Percentiles rank a stretch among this genome's conserved stretches.
Evolutionary conservation across 2,113 vertebrate genomes (phyloP).

Genomic region (Alaudala cheleensis): DNA sequence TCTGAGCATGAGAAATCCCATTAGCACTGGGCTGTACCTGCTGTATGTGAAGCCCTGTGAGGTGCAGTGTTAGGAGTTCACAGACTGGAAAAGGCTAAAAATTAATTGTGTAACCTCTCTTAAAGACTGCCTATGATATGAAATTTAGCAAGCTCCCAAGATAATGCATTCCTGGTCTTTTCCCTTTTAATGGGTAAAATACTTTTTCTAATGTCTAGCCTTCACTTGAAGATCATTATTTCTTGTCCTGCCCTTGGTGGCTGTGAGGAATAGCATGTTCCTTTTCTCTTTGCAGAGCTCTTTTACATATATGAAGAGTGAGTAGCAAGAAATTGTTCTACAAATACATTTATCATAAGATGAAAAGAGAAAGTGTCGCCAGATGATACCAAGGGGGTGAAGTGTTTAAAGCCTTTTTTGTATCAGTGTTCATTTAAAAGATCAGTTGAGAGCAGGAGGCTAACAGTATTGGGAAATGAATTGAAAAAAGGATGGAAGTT

Average conservation of each 20-base stretch:
- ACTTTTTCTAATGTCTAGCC: neutral
- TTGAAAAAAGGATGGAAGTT: slow-evolving; percentile 10
- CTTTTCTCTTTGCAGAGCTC: slow-evolving; percentile 26
- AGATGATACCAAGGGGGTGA: slow-evolving; percentile 12
- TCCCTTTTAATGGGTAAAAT: neutral
- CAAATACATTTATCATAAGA: slow-evolving; percentile 41
- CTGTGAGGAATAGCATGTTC: slow-evolving; percentile 4
- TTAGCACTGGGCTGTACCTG: neutral
- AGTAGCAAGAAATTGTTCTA: slow-evolving; percentile 34
- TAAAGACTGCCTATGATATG: neutral
- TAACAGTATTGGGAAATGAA: slow-evolving; percentile 19
- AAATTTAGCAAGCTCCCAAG: neutral
- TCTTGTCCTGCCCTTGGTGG: slow-evolving; percentile 8
- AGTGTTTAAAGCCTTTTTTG: slow-evolving; percentile 46
- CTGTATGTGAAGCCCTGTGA: neutral
- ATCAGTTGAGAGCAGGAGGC: slow-evolving; percentile 27
- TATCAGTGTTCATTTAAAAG: slow-evolving; percentile 36
- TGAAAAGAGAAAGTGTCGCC: slow-evolving; percentile 32
- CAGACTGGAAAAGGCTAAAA: neutral
- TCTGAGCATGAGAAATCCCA: neutral
- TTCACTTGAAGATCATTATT: slow-evolving; percentile 33
- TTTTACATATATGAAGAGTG: slow-evolving; percentile 46
- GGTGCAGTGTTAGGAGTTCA: neutral
- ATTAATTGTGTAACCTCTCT: neutral
- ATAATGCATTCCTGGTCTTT: neutral